Conservation (phyloP, 1,140 invertebrate genomes). For the Heliothis subflexa region DNA sequence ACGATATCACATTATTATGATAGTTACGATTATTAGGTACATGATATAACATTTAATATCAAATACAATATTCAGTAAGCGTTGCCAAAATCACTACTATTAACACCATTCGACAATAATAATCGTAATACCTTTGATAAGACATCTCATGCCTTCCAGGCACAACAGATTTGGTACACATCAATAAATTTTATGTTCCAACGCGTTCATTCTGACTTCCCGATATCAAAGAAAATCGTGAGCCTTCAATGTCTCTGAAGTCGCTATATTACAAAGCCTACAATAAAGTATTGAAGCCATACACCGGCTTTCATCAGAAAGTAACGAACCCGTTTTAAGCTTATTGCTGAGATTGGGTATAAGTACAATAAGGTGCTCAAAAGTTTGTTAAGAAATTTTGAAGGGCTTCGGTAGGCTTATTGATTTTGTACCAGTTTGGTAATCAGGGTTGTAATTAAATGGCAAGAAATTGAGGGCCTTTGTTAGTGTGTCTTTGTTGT, state of each 20-base stretch:
- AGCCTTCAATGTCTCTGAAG: neutral
- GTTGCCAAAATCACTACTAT: conserved; percentile 20
- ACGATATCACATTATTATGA: no score
- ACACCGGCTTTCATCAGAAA: conserved; percentile 15
- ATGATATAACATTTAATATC: neutral
- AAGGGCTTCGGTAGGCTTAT: conserved; percentile 22
- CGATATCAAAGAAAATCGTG: conserved; percentile 24
- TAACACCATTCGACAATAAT: conserved; percentile 1
- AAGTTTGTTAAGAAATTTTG: conserved; percentile 41
- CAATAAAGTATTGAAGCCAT: conserved; percentile 31
- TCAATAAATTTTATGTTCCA: conserved; percentile 23
- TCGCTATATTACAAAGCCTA: conserved; percentile 10
- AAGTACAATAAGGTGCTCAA: conserved; percentile 39
- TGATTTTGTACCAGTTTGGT: conserved; percentile 39
- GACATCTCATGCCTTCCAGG: conserved; percentile 1
- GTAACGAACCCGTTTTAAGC: conserved; percentile 32
- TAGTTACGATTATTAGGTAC: no score
- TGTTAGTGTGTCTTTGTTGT: conserved; percentile 2
- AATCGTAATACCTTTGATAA: conserved; percentile 1
- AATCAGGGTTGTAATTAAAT: conserved; percentile 38
- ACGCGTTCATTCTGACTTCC: neutral
- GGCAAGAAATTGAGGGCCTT: neutral
- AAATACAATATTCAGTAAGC: neutral
- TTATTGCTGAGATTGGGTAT: conserved; percentile 29
- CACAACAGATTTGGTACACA: conserved; percentile 22